phyloP scores from a whole-genome alignment of 2,797 vertebrate species.

The Parambassis ranga region DNA sequence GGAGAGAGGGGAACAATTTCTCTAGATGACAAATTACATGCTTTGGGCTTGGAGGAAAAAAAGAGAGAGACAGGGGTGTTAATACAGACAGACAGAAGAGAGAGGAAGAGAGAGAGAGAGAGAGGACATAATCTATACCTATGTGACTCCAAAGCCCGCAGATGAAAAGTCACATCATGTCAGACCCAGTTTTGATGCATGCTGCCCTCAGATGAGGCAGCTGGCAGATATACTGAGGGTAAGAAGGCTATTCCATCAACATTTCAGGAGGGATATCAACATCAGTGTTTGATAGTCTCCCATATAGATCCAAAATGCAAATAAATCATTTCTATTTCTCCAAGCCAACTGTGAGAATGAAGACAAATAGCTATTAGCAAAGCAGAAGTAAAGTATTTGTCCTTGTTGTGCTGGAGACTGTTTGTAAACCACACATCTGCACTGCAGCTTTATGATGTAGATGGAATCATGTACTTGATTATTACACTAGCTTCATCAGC shows the following conservation, averaged over 20 bases:
- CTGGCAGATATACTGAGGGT: constrained; percentile 58
- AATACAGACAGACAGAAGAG: constrained; percentile 26
- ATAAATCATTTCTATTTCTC: constrained; percentile 44
- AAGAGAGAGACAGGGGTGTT: constrained; percentile 14
- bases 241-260: constrained; percentile 50
- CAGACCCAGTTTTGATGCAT: constrained; percentile 60
- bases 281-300: constrained; percentile 41
- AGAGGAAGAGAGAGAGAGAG: constrained; percentile 10
- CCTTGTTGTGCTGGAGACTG: constrained; percentile 12
- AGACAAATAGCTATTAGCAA: constrained; percentile 48
- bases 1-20: constrained; percentile 48
- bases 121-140: constrained; percentile 61
- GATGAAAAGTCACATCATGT: constrained; percentile 69
- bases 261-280: constrained; percentile 44
- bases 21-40: constrained; percentile 62
- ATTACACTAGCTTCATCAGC: constrained; percentile 40
- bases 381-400: not conserved
- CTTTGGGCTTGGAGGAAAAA: constrained; percentile 32
- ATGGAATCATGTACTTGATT: constrained; percentile 8
- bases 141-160: constrained; percentile 41
- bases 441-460: not conserved
- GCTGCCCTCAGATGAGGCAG: constrained; percentile 58
- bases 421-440: constrained; percentile 25
- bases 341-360: constrained; percentile 32
- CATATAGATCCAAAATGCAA: constrained; percentile 45